These are phyloP conservation scores for Chorisops tibialis DNA, from an alignment of 2,888 invertebrate species.

Conservation along the genomic window DNA sequence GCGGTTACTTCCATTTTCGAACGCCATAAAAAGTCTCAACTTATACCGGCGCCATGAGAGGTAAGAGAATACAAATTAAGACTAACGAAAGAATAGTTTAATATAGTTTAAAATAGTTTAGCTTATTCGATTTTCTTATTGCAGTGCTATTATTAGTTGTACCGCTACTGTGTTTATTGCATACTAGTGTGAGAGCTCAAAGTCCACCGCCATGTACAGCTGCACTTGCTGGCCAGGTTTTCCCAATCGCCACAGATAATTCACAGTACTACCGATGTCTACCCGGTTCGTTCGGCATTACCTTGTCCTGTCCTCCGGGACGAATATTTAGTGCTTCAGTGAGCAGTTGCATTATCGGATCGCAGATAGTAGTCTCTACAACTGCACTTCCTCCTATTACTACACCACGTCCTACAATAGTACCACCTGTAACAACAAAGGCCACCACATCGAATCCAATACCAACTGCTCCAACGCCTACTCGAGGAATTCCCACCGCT, in stretches of 20 bases:
- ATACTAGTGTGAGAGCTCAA: neutral
- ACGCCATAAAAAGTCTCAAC: neutral
- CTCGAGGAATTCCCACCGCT: constrained; percentile 4
- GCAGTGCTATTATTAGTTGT: constrained; percentile 4
- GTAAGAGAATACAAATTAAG: neutral
- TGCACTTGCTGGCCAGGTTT: neutral
- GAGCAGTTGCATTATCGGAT: neutral
- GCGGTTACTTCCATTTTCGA: neutral
- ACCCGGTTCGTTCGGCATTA: neutral
- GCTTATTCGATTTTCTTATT: neutral
- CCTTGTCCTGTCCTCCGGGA: constrained; percentile 10
- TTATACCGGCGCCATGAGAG: constrained; percentile 15
- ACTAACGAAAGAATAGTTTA: neutral
- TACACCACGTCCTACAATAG: no score
- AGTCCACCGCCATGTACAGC: neutral
- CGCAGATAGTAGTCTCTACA: neutral
- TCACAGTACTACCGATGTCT: constrained; percentile 1
- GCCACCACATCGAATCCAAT: neutral
- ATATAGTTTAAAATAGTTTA: no score
- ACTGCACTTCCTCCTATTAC: neutral
- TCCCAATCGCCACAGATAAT: neutral
- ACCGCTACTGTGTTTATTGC: neutral
- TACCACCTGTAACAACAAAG: neutral
- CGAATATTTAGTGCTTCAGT: neutral
- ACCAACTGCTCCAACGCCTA: constrained; percentile 3